These are phyloP conservation scores for Paramormyrops hopkinsi DNA, from an alignment of 2,797 vertebrate species.

Conservation along the genomic window DNA sequence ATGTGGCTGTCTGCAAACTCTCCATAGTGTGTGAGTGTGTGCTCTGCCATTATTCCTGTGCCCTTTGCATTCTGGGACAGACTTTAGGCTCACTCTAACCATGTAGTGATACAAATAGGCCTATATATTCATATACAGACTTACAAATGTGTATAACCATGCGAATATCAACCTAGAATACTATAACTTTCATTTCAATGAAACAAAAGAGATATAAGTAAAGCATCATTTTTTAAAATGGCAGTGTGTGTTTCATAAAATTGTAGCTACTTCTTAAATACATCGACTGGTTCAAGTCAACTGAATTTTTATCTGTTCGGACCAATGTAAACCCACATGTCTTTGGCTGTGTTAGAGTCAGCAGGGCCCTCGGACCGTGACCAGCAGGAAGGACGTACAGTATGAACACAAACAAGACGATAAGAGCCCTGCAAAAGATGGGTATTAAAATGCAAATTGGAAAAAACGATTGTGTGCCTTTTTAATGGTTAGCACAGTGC, in stretches of 20 bases:
- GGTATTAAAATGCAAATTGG: constrained; percentile 5
- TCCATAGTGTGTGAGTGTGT: background rate
- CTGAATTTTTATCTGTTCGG: background rate
- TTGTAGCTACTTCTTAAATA: background rate
- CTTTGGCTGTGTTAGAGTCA: background rate
- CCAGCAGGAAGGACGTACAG: background rate
- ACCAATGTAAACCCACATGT: background rate
- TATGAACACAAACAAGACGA: background rate
- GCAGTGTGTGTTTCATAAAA: background rate
- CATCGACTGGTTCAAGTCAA: background rate
- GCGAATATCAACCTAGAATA: background rate
- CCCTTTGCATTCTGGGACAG: background rate
- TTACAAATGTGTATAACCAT: background rate
- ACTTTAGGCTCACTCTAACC: background rate
- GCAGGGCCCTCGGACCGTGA: background rate
- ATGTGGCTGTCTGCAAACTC: background rate
- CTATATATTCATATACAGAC: background rate
- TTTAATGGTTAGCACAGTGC: background rate
- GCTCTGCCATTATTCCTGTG: background rate
- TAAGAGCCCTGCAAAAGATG: background rate
- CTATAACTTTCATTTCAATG: background rate
- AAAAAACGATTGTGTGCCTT: background rate
- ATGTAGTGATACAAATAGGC: background rate
- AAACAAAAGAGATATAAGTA: background rate
- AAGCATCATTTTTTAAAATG: background rate